Conservation (phyloP, 2,888 invertebrate species). For the Geotrupes spiniger region DNA sequence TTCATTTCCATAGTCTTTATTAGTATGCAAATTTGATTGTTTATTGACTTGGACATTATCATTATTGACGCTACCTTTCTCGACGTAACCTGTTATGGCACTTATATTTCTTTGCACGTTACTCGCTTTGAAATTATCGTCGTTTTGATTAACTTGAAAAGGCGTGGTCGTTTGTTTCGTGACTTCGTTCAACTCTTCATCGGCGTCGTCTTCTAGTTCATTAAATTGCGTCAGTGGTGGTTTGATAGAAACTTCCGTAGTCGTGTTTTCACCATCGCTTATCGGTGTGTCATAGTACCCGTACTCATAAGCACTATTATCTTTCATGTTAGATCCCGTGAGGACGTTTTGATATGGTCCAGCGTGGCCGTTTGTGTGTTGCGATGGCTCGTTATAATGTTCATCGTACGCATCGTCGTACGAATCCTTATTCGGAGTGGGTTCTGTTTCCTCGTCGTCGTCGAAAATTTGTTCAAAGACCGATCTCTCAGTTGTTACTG, state of each 20-base stretch:
- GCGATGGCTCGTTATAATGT: background rate
- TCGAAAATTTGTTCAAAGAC: slow-evolving; percentile 49
- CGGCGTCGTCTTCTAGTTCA: slow-evolving; percentile 38
- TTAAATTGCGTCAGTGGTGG: too few species aligned
- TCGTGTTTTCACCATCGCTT: too few species aligned
- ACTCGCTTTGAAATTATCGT: slow-evolving; percentile 18
- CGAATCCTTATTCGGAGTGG: slow-evolving; percentile 32
- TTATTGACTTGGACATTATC: too few species aligned
- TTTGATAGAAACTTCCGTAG: too few species aligned
- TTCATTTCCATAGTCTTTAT: background rate
- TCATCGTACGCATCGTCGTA: slow-evolving; percentile 24
- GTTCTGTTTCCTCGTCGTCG: too few species aligned
- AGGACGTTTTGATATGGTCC: slow-evolving; percentile 33
- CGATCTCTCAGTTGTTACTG: slow-evolving; percentile 24
- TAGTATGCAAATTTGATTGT: background rate
- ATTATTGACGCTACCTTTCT: too few species aligned
- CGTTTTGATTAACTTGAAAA: slow-evolving; percentile 34
- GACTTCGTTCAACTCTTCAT: slow-evolving; percentile 28
- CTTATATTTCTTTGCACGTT: slow-evolving; percentile 8
- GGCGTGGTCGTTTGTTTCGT: slow-evolving; percentile 36
- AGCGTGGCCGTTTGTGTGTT: slow-evolving; percentile 31
- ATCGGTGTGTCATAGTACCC: too few species aligned
- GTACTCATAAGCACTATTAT: slow-evolving; percentile 40
- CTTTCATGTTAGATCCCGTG: slow-evolving; percentile 36
- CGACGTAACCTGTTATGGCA: slow-evolving; percentile 6